phyloP scores from a whole-genome alignment of 2,888 invertebrate genomes.

The Volucella zonaria region DNA sequence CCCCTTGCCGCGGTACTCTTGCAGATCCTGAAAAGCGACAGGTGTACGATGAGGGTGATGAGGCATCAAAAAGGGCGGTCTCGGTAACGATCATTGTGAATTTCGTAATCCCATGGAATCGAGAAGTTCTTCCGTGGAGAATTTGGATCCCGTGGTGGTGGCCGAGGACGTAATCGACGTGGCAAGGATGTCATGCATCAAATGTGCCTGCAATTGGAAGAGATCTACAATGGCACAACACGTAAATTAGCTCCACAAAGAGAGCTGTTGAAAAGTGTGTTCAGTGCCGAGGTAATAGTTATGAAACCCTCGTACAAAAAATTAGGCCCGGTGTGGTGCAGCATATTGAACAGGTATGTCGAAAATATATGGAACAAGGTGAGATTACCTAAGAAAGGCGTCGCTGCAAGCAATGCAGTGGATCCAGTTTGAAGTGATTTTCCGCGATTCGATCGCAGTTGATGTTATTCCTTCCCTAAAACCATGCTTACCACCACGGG shows the following conservation, averaged over 20 bases:
- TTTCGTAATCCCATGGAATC: constrained; percentile 98
- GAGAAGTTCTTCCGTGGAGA: constrained; percentile 97
- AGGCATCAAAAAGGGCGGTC: constrained; percentile 96
- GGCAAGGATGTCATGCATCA: constrained; percentile 98
- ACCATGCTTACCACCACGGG: constrained; percentile 90
- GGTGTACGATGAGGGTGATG: constrained; percentile 94
- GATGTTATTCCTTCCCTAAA: constrained; percentile 90
- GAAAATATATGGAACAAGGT: too few relatives aligned
- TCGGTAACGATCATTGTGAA: constrained; percentile 86
- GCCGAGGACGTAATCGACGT: constrained; percentile 87
- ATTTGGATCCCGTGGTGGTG: constrained; percentile 84
- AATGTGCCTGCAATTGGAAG: constrained; percentile 94
- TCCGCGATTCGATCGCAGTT: constrained; percentile 89
- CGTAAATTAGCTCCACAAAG: constrained; percentile 95
- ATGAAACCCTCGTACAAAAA: too few relatives aligned
- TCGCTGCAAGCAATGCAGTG: constrained; percentile 96
- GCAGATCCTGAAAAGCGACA: constrained; percentile 95
- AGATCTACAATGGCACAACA: constrained; percentile 96
- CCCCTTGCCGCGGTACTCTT: too few relatives aligned
- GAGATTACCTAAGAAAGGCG: constrained; percentile 94
- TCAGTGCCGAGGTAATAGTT: too few relatives aligned
- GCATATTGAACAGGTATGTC: too few relatives aligned
- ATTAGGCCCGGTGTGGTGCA: too few relatives aligned
- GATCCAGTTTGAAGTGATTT: constrained; percentile 96
- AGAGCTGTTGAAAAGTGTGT: constrained; percentile 95